A percentile compares a stretch with the other conserved stretches of the same genome.
Conservation (phyloP, 2,113 vertebrate genomes). For the Micromys minutus region DNA sequence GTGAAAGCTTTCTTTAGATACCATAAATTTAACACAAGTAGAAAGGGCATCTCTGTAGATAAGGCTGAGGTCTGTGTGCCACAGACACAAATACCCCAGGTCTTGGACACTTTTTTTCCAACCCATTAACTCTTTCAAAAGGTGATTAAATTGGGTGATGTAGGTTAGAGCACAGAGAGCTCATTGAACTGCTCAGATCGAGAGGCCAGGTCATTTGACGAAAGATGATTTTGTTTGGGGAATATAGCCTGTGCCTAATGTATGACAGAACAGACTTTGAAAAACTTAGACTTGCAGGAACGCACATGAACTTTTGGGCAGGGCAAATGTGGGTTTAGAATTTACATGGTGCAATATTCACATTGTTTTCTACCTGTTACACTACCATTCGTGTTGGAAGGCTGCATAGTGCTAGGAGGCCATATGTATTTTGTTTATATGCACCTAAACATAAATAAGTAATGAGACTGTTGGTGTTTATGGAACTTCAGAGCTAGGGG, state of each 20-base stretch:
- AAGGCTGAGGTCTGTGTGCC: neutral
- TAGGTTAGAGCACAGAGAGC: neutral
- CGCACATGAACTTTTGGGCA: neutral
- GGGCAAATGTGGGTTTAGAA: neutral
- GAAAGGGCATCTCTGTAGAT: neutral
- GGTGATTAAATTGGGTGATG: neutral
- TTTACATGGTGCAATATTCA: neutral
- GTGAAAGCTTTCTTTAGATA: neutral
- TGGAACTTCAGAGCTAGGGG: neutral
- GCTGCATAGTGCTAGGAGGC: neutral
- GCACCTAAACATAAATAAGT: neutral
- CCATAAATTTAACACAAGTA: neutral
- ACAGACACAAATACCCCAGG: neutral
- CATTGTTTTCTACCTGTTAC: conserved; percentile 8
- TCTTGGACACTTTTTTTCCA: neutral
- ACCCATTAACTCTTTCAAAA: neutral
- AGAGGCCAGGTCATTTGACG: neutral
- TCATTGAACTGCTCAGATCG: neutral
- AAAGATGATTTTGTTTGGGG: neutral
- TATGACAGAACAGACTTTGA: neutral
- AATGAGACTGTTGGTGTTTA: conserved; percentile 9
- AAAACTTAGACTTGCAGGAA: neutral
- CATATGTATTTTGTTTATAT: neutral
- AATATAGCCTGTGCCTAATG: neutral
- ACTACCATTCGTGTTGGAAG: neutral